phyloP scores from a whole-genome alignment of 2,113 vertebrate genomes.

The Onychostruthus taczanowskii region DNA sequence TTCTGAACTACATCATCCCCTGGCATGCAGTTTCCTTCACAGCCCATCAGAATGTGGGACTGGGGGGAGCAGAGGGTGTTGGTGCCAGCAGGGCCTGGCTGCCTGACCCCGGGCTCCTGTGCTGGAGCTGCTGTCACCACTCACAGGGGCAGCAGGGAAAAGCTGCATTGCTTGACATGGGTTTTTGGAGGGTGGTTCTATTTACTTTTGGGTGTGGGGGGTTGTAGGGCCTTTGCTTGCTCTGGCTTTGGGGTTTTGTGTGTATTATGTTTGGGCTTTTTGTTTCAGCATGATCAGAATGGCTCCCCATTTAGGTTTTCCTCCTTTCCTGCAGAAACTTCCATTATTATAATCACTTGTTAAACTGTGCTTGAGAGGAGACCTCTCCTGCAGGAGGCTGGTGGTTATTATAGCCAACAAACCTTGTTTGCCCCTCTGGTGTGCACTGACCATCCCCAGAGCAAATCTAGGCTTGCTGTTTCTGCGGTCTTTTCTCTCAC shows the following conservation, averaged over 20 bases:
- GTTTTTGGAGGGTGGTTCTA: rapidly evolving
- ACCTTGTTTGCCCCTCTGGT: neutral
- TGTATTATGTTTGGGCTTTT: neutral
- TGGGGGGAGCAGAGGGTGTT: neutral
- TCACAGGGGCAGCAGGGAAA: neutral
- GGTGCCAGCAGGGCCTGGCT: neutral
- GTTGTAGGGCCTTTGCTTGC: neutral
- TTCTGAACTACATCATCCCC: neutral
- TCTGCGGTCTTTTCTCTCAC: rapidly evolving
- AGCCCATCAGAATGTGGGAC: neutral
- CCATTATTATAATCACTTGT: neutral
- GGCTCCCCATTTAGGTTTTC: neutral
- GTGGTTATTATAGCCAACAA: neutral
- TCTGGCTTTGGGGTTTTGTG: neutral
- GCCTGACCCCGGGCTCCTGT: neutral
- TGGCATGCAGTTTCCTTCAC: neutral
- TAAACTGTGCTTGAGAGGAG: neutral
- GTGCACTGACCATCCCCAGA: neutral
- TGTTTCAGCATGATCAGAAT: neutral
- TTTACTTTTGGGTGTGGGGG: neutral
- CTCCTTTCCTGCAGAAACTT: neutral
- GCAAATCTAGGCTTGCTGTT: rapidly evolving
- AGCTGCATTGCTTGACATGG: neutral
- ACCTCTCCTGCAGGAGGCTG: neutral
- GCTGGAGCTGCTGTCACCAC: neutral